phyloP scores from a whole-genome alignment of 2,888 invertebrate species.

The Hydropsyche betteni region DNA sequence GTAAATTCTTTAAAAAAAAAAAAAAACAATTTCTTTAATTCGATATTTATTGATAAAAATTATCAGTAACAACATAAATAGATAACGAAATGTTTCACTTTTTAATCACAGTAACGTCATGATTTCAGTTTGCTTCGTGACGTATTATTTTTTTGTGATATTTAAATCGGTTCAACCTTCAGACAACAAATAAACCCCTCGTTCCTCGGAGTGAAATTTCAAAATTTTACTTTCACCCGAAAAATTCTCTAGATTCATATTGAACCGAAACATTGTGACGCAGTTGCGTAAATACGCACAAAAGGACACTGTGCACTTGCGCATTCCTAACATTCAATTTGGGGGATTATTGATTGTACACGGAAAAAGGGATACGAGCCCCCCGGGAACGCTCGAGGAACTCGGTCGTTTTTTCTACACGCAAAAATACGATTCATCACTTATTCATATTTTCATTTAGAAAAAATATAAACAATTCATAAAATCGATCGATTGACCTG shows the following conservation, averaged over 20 bases:
- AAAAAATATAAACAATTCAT: too few species aligned
- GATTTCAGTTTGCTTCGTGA: too few species aligned
- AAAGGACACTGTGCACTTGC: slow-evolving; percentile 41
- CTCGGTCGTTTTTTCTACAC: too few species aligned
- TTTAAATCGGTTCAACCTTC: background rate
- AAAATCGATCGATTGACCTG: too few species aligned
- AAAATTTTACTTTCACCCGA: slow-evolving; percentile 5
- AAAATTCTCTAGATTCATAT: background rate
- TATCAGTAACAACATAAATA: too few species aligned
- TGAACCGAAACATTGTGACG: background rate
- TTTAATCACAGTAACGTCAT: too few species aligned
- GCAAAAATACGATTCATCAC: too few species aligned
- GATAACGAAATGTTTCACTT: too few species aligned
- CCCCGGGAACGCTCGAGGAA: too few species aligned
- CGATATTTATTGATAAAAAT: background rate
- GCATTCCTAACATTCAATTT: slow-evolving; percentile 41
- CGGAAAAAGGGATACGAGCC: slow-evolving; percentile 7
- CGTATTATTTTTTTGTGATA: slow-evolving; percentile 17
- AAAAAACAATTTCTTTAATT: background rate
- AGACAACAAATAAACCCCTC: too few species aligned
- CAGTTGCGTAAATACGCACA: slow-evolving; percentile 26
- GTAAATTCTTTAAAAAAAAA: background rate
- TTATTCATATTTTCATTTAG: too few species aligned
- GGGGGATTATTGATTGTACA: slow-evolving; percentile 35
- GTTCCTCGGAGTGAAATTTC: too few species aligned